These are phyloP conservation scores for Perithous albicinctus DNA, from an alignment of 2,888 invertebrate genomes.

Conservation along the genomic window DNA sequence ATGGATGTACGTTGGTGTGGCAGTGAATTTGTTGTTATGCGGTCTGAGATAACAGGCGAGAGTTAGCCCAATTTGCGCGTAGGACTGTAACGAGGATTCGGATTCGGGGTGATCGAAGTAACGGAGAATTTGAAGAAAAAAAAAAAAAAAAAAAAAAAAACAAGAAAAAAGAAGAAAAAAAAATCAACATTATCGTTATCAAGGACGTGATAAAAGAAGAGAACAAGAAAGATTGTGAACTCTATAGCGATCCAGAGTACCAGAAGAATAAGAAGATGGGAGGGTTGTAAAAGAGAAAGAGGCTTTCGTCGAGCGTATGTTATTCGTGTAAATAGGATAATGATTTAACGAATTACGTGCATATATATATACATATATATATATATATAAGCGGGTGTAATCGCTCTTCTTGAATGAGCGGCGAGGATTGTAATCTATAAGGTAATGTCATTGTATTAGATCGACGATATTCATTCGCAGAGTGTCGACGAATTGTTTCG, in stretches of 20 bases:
- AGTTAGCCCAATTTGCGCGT: slow-evolving; percentile 74
- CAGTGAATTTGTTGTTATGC: slow-evolving; percentile 75
- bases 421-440: slow-evolving; percentile 67
- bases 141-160: too few relatives aligned
- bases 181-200: slow-evolving; percentile 32
- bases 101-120: slow-evolving; percentile 45
- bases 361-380: too few relatives aligned
- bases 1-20: slow-evolving; percentile 76
- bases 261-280: slow-evolving; percentile 54
- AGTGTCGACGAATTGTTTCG: slow-evolving; percentile 66
- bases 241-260: slow-evolving; percentile 46
- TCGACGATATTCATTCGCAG: slow-evolving; percentile 51
- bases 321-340: slow-evolving; percentile 84
- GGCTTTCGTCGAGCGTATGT: slow-evolving; percentile 80
- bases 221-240: slow-evolving; percentile 27
- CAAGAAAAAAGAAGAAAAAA: too few relatives aligned
- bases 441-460: slow-evolving; percentile 66
- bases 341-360: slow-evolving; percentile 78
- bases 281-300: slow-evolving; percentile 60
- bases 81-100: slow-evolving; percentile 70
- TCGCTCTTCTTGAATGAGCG: slow-evolving; percentile 46
- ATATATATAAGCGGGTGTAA: slow-evolving; percentile 59
- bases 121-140: slow-evolving; percentile 34
- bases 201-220: slow-evolving; percentile 28
- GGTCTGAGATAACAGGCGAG: slow-evolving; percentile 83